Evolutionary conservation across 2,113 vertebrate genomes (phyloP), one percentile per base, ranked within the genome.

Genomic region (Epinephelus fuscoguttatus): DNA sequence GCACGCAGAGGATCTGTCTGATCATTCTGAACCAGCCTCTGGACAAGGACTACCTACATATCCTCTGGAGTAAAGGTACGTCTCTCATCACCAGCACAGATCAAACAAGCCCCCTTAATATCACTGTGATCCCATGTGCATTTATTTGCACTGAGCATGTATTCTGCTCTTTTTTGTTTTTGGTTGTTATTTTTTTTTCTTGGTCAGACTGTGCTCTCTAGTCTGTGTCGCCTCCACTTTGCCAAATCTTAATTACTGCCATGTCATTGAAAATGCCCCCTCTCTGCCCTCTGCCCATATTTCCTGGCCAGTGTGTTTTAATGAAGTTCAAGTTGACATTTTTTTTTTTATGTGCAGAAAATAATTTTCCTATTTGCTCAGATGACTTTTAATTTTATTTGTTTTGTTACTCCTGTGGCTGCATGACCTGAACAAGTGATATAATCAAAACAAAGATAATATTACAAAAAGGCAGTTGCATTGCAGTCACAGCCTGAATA

Each of bases 21-120:
- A 87, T 96, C 68, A 92, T 96, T 80, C 91, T 96, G 56, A 96
- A 96, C 82, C 96, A 96, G 86, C 95, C 94, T 4, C 67, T 95
- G 75, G 94, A 95, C 62, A 73, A 93, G 61, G 80, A 88, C 66
- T 90, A 93, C 89, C 89, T 96, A 15, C 70, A 90, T 37, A 56
- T 92, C 33, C 89, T 96, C 19, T 96, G 96, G 96, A 93, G 40
- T 70, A 96, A 96, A 96, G 95, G 96, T 96, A 95, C 3, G 37
- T 60, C 53, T 56, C 49, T 68, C 45, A 68, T 75, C 37, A 71
- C 23, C 56, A 47, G 25, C 23, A 75, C 52, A 59, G 60, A 84
- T 76, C 71, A 61, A 69, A 82, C 33, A 60, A 49, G 37, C 8
- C 17, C 45, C 63, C 18, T 55, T 84, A 17, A 55, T 17, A 50